Evolutionary conservation across 2,113 vertebrate genomes (phyloP), one percentile per base, ranked within the genome.

Genomic region (Cynoglossus semilaevis): DNA sequence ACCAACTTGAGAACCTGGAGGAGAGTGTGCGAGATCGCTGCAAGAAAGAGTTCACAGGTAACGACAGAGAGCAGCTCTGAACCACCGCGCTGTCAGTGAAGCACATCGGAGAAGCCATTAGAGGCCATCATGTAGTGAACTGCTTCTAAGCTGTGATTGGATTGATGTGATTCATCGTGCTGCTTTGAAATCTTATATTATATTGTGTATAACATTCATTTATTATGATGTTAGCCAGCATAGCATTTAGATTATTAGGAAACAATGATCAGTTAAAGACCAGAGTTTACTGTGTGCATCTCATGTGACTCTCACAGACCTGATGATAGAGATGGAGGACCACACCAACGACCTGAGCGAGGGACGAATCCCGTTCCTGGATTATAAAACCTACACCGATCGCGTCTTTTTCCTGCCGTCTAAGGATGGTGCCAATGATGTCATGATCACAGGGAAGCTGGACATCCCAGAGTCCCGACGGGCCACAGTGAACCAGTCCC

Each of bases 251-350:
- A n/a, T n/a, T n/a, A n/a, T n/a, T n/a, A n/a, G n/a, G n/a, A n/a
- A n/a, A n/a, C n/a, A n/a, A n/a, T n/a, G n/a, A n/a, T n/a, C n/a
- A n/a, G n/a, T n/a, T n/a, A n/a, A 19, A 34, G 60, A 46, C 5
- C 3, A 47, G 6, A 12, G 41, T 2, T 15, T 17, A 22, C 48
- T 56, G 67, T 40, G 2, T n/a, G n/a, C n/a, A n/a, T n/a, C n/a
- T 51, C 50, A 12, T 52, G 43, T 62, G 13, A 29, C 7, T 60
- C 35, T 64, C 0, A 6, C 79, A 99, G 97, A 99, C 85, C 88
- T 99, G 53, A 98, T 98, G 96, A 99, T 98, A 38, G 96, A 99
- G 84, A 99, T 99, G 97, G 96, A 98, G 63, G 97, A 99, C 82
- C 96, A 98, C 75, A 96, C 94, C 43, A 98, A 91, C 7, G 95